Conservation (phyloP, 2,888 invertebrate species). For the Drosophila multiciliata region DNA sequence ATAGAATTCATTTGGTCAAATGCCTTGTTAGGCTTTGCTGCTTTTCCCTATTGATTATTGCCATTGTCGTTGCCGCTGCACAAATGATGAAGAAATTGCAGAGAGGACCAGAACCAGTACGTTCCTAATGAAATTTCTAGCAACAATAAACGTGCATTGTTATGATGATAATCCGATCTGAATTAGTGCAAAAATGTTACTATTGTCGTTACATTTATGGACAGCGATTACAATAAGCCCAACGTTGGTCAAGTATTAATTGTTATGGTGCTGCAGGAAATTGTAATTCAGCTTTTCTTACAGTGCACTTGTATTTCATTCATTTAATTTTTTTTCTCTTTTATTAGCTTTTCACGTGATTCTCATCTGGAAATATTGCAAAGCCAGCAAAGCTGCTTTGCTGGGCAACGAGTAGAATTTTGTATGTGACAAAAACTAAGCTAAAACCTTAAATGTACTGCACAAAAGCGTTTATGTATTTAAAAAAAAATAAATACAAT, state of each 20-base stretch:
- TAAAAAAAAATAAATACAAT: neutral
- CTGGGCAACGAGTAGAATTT: slow-evolving; percentile 19
- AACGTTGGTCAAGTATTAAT: slow-evolving; percentile 25
- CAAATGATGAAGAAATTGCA: slow-evolving; percentile 12
- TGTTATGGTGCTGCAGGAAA: slow-evolving; percentile 5
- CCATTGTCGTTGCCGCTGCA: slow-evolving; percentile 15
- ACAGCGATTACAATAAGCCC: slow-evolving; percentile 10
- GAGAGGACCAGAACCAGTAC: slow-evolving; percentile 9
- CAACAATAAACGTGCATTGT: slow-evolving; percentile 41
- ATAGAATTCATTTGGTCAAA: slow-evolving; percentile 19
- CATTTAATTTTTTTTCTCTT: too few relatives aligned
- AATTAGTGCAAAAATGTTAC: slow-evolving; percentile 1
- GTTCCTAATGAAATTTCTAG: slow-evolving; percentile 47
- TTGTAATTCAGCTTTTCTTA: slow-evolving; percentile 1
- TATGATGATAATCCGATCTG: slow-evolving; percentile 43
- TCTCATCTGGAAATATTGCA: slow-evolving; percentile 2
- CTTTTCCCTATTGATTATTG: slow-evolving; percentile 42
- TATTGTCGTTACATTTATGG: slow-evolving; percentile 36
- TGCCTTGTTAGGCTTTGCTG: slow-evolving; percentile 30
- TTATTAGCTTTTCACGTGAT: neutral
- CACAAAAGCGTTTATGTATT: neutral
- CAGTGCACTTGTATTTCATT: neutral
- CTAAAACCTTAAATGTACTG: slow-evolving; percentile 17
- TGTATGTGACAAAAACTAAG: neutral
- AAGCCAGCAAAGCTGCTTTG: slow-evolving; percentile 11